A percentile compares a stretch with the other conserved stretches of the same genome.
Conservation (phyloP, 2,888 invertebrate genomes). For the Synergus gifuensis region DNA sequence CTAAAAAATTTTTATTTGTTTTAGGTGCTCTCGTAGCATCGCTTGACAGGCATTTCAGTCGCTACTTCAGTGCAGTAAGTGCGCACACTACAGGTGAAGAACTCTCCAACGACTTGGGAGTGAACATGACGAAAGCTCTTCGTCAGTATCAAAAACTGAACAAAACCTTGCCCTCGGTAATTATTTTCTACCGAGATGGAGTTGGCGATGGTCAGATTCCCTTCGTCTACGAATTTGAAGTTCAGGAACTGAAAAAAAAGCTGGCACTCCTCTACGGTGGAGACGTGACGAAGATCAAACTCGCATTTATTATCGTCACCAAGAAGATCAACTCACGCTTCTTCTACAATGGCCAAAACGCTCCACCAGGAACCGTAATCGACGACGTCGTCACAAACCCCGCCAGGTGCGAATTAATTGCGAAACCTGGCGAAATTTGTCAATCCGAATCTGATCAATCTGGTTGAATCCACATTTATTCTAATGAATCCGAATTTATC, state of each 20-base stretch:
- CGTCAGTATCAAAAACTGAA: slow-evolving; percentile 79
- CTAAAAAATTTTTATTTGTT: too few species aligned
- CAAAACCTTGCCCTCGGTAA: slow-evolving; percentile 81
- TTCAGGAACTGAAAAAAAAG: slow-evolving; percentile 80
- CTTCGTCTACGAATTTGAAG: slow-evolving; percentile 88
- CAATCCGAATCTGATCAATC: too few species aligned
- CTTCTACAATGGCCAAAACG: slow-evolving; percentile 82
- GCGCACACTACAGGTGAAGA: slow-evolving; percentile 89
- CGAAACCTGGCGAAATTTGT: too few species aligned
- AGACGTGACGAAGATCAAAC: slow-evolving; percentile 78
- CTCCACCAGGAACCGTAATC: slow-evolving; percentile 91
- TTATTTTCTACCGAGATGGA: slow-evolving; percentile 94
- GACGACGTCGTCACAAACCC: slow-evolving; percentile 92
- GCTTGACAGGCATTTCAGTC: slow-evolving; percentile 79
- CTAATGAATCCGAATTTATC: too few species aligned
- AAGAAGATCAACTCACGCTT: slow-evolving; percentile 93
- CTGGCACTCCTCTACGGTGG: slow-evolving; percentile 79
- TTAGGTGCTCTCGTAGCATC: slow-evolving; percentile 90
- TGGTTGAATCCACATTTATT: too few species aligned
- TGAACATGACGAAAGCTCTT: slow-evolving; percentile 81
- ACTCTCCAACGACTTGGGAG: slow-evolving; percentile 84
- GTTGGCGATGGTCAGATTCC: slow-evolving; percentile 94
- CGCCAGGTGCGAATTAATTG: slow-evolving; percentile 78
- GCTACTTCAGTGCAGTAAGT: slow-evolving; percentile 87
- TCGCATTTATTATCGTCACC: slow-evolving; percentile 92